These are phyloP conservation scores for Cosmia pyralina DNA, from an alignment of 2,888 invertebrate species.

Conservation along the genomic window DNA sequence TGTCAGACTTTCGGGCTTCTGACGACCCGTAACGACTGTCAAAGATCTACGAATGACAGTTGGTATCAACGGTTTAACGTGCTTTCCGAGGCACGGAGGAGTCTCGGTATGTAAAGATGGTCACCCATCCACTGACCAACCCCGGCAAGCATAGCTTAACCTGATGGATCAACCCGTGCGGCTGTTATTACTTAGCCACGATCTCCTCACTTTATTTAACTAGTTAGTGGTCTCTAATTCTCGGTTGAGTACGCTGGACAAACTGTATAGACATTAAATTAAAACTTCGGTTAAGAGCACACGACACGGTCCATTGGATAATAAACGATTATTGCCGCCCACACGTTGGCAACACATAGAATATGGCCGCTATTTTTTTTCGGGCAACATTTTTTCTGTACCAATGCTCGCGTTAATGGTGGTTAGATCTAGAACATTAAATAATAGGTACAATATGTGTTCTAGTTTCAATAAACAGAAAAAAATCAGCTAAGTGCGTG, in stretches of 20 bases:
- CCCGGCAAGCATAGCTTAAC: too few species aligned
- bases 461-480: neutral
- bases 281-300: slow-evolving; percentile 59
- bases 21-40: too few species aligned
- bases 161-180: too few species aligned
- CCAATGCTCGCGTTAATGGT: slow-evolving; percentile 15
- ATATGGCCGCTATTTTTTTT: slow-evolving; percentile 25
- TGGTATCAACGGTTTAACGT: too few species aligned
- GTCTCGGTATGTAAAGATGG: too few species aligned
- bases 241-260: slow-evolving; percentile 21
- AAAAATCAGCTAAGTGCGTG: neutral
- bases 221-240: slow-evolving; percentile 31
- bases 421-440: slow-evolving; percentile 19
- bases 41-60: too few species aligned
- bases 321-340: slow-evolving; percentile 61
- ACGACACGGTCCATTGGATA: slow-evolving; percentile 62
- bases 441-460: slow-evolving; percentile 2
- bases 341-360: slow-evolving; percentile 37
- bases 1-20: too few species aligned
- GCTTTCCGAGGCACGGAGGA: too few species aligned
- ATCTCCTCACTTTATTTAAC: neutral
- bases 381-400: neutral
- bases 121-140: too few species aligned
- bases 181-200: too few species aligned
- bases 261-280: slow-evolving; percentile 56